Percentiles rank a stretch among this genome's conserved stretches.
These are phyloP conservation scores for Aegotheles bennettii DNA, from an alignment of 2,113 vertebrate species.

Conservation along the genomic window DNA sequence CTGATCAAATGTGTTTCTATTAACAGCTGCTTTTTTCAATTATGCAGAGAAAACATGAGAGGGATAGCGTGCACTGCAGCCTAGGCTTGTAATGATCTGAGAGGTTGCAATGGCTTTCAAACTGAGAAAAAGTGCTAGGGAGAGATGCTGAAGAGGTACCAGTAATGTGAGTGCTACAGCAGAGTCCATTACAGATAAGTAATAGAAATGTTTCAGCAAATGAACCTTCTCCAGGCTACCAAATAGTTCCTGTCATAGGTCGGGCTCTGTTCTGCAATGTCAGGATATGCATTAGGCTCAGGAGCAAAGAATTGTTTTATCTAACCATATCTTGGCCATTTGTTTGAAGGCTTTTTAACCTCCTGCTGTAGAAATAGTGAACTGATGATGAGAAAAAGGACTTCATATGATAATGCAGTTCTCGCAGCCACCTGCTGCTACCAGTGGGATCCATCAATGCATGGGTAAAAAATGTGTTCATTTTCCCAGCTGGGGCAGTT, in stretches of 20 bases:
- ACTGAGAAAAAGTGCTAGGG: neutral
- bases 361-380: neutral
- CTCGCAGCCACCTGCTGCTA: neutral
- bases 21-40: constrained; percentile 26
- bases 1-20: neutral
- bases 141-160: neutral
- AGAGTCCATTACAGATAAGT: neutral
- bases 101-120: neutral
- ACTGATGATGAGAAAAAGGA: neutral
- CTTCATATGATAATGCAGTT: neutral
- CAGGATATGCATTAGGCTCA: neutral
- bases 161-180: neutral
- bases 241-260: neutral
- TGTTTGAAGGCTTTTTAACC: neutral
- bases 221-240: neutral
- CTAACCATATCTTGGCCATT: neutral
- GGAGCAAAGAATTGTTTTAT: neutral
- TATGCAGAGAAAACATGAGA: neutral
- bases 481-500: neutral
- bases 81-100: neutral
- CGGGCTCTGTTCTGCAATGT: neutral
- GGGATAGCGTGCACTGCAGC: neutral
- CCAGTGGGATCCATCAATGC: neutral
- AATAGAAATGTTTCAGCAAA: neutral
- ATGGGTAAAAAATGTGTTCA: neutral